These are phyloP conservation scores for Hemiscyllium ocellatum DNA, from an alignment of 2,113 vertebrate genomes.

Conservation along the genomic window DNA sequence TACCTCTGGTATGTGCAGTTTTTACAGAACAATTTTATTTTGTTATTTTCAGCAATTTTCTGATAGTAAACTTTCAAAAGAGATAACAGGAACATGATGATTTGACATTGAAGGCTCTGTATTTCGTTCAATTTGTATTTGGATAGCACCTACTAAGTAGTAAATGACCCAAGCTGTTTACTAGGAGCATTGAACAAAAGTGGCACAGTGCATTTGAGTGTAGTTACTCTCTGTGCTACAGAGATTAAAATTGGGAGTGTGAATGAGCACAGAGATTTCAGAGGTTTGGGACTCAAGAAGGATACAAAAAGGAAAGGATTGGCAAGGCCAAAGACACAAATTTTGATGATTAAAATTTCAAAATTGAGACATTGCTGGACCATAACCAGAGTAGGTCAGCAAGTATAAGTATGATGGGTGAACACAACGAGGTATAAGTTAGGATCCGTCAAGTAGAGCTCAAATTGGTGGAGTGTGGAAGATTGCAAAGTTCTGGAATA, in stretches of 20 bases:
- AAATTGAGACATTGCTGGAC: neutral
- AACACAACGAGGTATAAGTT: neutral
- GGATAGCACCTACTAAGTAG: neutral
- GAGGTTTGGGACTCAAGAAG: neutral
- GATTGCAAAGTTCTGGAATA: neutral
- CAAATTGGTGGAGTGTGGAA: neutral
- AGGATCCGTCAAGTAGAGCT: neutral
- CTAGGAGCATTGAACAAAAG: neutral
- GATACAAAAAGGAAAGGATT: neutral
- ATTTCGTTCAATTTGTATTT: neutral
- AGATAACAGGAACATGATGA: neutral
- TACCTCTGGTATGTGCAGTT: constrained; percentile 76
- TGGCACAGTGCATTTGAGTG: neutral
- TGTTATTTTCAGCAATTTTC: neutral
- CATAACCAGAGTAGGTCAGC: neutral
- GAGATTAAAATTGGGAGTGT: neutral
- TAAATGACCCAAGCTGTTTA: neutral
- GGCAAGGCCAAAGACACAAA: neutral
- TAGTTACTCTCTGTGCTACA: neutral
- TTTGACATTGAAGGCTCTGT: too few relatives aligned
- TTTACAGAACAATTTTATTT: neutral
- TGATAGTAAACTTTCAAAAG: neutral
- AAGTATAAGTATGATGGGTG: neutral
- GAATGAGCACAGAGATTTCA: neutral
- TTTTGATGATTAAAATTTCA: neutral